Conservation (phyloP, 2,888 invertebrate species). For the Oxycera nigricornis region DNA sequence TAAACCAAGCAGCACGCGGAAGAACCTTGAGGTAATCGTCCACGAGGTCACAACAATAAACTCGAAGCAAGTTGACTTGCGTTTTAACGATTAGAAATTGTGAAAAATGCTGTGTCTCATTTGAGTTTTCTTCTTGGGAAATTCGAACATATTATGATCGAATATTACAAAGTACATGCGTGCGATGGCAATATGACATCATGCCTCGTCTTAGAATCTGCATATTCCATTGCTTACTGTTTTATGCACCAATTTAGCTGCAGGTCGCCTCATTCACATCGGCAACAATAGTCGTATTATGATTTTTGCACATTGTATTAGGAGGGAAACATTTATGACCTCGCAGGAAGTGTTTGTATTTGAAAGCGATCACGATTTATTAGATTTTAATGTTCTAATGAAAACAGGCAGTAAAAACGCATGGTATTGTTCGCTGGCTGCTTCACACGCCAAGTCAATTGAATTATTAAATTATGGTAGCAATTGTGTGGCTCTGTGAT, state of each 20-base stretch:
- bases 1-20: background rate
- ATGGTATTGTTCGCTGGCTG: no score
- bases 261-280: background rate
- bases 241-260: background rate
- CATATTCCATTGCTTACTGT: background rate
- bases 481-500: no score
- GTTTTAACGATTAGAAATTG: background rate
- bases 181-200: background rate
- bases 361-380: background rate
- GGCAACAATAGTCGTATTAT: background rate
- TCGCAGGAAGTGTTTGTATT: background rate
- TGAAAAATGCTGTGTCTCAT: background rate
- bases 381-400: background rate
- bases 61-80: background rate
- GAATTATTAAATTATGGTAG: no score
- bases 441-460: no score
- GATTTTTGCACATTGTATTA: background rate
- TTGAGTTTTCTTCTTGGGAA: background rate
- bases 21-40: constrained; percentile 8
- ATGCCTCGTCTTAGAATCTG: background rate
- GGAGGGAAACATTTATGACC: background rate
- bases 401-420: background rate
- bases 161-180: background rate
- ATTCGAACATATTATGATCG: background rate
- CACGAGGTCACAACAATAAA: background rate